Evolutionary conservation across 2,888 invertebrate species (phyloP), one percentile per base, ranked within the genome.

Genomic region (Aphodius granarius): DNA sequence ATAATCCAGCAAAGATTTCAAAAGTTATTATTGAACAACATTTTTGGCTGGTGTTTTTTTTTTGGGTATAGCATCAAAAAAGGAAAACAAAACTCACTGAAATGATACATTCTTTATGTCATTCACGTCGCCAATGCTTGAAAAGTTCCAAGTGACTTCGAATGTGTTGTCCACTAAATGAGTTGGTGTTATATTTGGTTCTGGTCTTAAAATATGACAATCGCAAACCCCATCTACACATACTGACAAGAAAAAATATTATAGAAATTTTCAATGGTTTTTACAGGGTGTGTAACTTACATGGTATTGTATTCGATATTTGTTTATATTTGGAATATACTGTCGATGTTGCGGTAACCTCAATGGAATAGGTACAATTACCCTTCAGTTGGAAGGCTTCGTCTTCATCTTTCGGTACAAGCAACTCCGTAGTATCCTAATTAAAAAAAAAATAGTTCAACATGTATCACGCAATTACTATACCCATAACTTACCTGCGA

Each of bases 161-260:
- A 43, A 43, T 2, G 43, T 43, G 13, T 43, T 43, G 43, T 43
- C 43, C 2, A 43, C 43, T 6, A 43, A 9, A 43, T 43, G 22
- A 19, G 19, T 13, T 20, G 70, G 74, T 1, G 20, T 20, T 16
- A 13, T 70, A 13, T 17, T 16, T 5, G 74, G 70, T 17, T 70
- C 21, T 18, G 70, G 70, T 18, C 22, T 20, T 63, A 74, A 74
- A 2, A 74, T 68, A 22, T 74, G 43, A 16, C 74, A 74, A 70
- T 74, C 70, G 70, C 74, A 74, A 15, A 62, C 63, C 16, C 63
- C 16, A 43, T 70, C 74, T 63, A 74, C 63, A 19, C 74, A 74
- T 6, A 22, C 74, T 74, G 20, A 63, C 66, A 75, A 72, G 18
- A 19, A 19, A 63, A 63, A 63, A 15, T 63, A 9, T 13, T 63